Base-by-base conservation (phyloP, 2,113 vertebrate genomes). In the Proteles cristata region DNA sequence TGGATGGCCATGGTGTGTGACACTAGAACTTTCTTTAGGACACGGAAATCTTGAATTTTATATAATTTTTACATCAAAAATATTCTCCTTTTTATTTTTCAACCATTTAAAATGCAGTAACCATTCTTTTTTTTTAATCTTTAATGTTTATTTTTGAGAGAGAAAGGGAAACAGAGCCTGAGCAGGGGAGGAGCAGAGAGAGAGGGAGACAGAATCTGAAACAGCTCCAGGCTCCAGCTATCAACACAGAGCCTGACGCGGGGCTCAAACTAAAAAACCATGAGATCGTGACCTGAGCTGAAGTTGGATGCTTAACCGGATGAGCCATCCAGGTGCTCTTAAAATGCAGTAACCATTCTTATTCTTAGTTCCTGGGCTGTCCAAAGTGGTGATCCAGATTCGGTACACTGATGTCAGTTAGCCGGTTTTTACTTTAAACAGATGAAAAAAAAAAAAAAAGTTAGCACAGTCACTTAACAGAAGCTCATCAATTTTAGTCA, bases 401-500 rank as follows among this genome's bases (percentile, higher is more conserved):
- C 65, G 65, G 81, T 19, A 66, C 26, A 0, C 15, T 69, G 43
- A 35, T 7, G 86, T 58, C n/a, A 19, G 17, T 80, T 45, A 50
- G 45, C 35, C 61, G 66, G 28, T 45, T 48, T 73, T 35, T 86
- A 33, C 19, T 95, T 76, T 53, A 92, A 87, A 71, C 33, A 68
- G 35, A 48, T n/a, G 33, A 23, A 68, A 17, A 94, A 21, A 58
- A 61, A 23, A 61, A 61, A 23, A 80, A 88, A 68, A 45, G 26
- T n/a, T 76, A 45, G 73, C 26, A 31, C 5, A 55, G 53, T 28
- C 45, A n/a, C 81, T 63, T 43, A 77, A 31, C 28, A 93, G 71
- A 92, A 76, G 76, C 6, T 33, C 53, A 50, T 8, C 50, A 17
- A 43, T 69, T 85, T 66, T 45, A 82, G 68, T 43, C n/a, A 63